phyloP scores from a whole-genome alignment of 1,140 invertebrate genomes.

The Panonychus citri region DNA sequence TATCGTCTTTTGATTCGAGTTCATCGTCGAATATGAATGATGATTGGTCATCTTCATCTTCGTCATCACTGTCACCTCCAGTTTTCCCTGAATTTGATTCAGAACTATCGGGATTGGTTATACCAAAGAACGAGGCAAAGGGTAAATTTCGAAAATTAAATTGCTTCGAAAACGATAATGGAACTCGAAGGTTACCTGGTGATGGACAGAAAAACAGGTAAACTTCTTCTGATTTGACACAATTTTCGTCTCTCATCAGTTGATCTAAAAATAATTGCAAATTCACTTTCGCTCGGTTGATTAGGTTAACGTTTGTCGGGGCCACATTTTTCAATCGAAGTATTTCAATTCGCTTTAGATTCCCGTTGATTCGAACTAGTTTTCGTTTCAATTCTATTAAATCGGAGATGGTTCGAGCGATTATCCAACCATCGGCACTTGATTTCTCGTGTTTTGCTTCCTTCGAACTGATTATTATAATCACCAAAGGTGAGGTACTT shows the following conservation, averaged over 20 bases:
- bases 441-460: not conserved
- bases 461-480: not conserved
- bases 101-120: not conserved
- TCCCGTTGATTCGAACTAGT: constrained; percentile 27
- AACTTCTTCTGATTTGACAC: constrained; percentile 64
- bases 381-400: constrained; percentile 63
- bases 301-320: constrained; percentile 36
- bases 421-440: constrained; percentile 10
- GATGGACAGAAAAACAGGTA: constrained; percentile 71
- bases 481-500: not conserved
- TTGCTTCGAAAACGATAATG: constrained; percentile 47
- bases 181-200: constrained; percentile 58
- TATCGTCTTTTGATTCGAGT: constrained; percentile 28
- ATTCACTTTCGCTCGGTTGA: constrained; percentile 53
- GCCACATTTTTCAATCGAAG: constrained; percentile 6
- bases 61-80: not conserved
- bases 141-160: constrained; percentile 18
- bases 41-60: constrained; percentile 1
- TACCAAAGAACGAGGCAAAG: constrained; percentile 1
- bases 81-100: not conserved
- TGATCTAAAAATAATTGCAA: constrained; percentile 39
- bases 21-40: not conserved
- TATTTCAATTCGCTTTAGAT: constrained; percentile 3
- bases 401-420: constrained; percentile 41
- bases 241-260: constrained; percentile 36